Conservation (phyloP, 1,140 invertebrate genomes). For the Polypedilum vanderplanki region DNA sequence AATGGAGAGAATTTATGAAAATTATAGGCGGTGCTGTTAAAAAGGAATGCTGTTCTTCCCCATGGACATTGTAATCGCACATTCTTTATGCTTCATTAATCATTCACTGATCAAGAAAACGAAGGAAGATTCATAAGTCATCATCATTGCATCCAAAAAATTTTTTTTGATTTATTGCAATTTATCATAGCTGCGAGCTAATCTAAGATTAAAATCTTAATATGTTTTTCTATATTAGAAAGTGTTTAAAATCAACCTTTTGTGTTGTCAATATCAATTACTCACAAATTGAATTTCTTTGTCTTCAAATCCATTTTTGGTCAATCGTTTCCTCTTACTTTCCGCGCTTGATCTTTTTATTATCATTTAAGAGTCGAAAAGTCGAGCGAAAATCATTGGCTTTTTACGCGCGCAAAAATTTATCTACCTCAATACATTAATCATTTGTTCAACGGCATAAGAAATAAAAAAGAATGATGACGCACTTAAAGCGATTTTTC, state of each 20-base stretch:
- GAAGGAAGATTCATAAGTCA: background rate
- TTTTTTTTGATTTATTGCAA: slow-evolving; percentile 19
- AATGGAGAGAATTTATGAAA: background rate
- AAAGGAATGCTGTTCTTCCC: background rate
- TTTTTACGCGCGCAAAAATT: too few species aligned
- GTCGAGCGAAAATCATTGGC: background rate
- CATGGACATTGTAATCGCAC: too few species aligned
- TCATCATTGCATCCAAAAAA: background rate
- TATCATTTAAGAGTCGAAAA: background rate
- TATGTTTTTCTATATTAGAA: background rate
- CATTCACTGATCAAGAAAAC: background rate
- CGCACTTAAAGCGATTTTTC: slow-evolving; percentile 10
- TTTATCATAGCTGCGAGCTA: background rate
- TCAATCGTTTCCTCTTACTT: background rate
- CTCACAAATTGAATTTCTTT: slow-evolving; percentile 7
- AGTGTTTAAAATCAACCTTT: background rate
- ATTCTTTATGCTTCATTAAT: too few species aligned
- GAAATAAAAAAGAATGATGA: slow-evolving; percentile 12
- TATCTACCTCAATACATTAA: background rate
- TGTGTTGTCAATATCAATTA: background rate
- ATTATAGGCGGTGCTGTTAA: background rate
- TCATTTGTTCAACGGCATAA: background rate
- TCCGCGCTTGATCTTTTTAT: background rate
- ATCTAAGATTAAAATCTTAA: background rate
- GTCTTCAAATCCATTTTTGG: background rate